Conservation (phyloP, 2,113 vertebrate genomes). For the Pristiophorus japonicus region DNA sequence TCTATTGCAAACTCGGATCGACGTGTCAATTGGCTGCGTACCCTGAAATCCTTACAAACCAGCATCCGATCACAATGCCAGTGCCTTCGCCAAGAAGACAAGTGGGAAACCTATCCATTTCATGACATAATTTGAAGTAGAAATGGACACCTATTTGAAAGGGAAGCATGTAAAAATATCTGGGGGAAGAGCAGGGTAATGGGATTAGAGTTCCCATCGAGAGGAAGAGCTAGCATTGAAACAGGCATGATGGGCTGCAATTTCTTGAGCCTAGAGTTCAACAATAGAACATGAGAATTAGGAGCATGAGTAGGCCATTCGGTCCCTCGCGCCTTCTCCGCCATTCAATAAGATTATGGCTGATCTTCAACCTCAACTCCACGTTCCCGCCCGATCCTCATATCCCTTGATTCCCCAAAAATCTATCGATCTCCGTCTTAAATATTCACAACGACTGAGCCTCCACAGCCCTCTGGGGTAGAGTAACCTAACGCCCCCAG, state of each 20-base stretch:
- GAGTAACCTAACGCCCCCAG: not conserved
- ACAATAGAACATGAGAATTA: not conserved
- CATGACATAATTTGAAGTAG: not conserved
- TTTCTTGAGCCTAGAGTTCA: not conserved
- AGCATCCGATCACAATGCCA: not conserved
- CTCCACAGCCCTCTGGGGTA: not conserved
- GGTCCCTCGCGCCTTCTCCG: not conserved
- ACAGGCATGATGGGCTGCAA: not conserved
- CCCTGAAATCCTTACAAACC: too few species aligned
- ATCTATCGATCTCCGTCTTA: not conserved
- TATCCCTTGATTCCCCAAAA: not conserved
- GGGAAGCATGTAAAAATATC: not conserved
- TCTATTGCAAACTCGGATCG: too few species aligned
- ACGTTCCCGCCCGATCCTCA: not conserved
- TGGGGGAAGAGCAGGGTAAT: not conserved
- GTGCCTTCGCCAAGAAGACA: not conserved
- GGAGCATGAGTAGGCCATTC: not conserved
- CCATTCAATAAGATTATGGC: not conserved
- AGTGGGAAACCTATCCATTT: not conserved
- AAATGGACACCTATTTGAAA: not conserved
- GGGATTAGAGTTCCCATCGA: not conserved
- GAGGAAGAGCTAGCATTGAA: not conserved
- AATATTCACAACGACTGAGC: not conserved
- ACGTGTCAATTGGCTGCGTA: too few species aligned
- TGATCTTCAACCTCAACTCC: not conserved